phyloP scores from a whole-genome alignment of 2,888 invertebrate genomes.

The Acanthoscelides obtectus region DNA sequence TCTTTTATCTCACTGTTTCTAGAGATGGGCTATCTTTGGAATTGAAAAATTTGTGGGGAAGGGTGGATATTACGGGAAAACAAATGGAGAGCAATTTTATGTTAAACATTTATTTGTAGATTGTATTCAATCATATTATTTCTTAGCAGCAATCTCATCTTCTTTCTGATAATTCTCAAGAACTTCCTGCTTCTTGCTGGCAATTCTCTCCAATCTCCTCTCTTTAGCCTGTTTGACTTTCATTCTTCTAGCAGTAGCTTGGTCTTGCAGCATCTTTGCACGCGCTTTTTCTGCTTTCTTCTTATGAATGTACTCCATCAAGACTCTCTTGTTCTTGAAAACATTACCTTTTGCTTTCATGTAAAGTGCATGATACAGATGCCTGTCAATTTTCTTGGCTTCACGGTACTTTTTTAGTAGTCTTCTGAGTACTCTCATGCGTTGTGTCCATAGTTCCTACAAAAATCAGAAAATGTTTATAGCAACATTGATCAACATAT shows the following conservation, averaged over 20 bases:
- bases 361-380: slow-evolving; percentile 96
- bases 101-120: too few species aligned
- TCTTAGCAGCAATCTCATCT: slow-evolving; percentile 78
- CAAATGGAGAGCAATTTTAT: too few species aligned
- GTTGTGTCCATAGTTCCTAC: slow-evolving; percentile 84
- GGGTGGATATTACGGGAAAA: too few species aligned
- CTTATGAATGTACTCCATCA: slow-evolving; percentile 99
- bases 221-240: slow-evolving; percentile 97
- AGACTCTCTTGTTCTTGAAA: slow-evolving; percentile 97
- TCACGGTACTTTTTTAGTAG: slow-evolving; percentile 94
- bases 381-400: slow-evolving; percentile 98
- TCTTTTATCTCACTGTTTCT: too few species aligned
- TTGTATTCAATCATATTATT: too few species aligned
- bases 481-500: too few species aligned
- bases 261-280: slow-evolving; percentile 94
- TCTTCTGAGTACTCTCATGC: slow-evolving; percentile 94
- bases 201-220: slow-evolving; percentile 92
- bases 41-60: too few species aligned
- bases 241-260: slow-evolving; percentile 94
- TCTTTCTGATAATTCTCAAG: slow-evolving; percentile 84
- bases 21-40: too few species aligned
- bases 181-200: slow-evolving; percentile 89
- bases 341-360: slow-evolving; percentile 99
- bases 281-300: slow-evolving; percentile 99
- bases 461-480: slow-evolving; percentile 19